A percentile compares a stretch with the other conserved stretches of the same genome.
These are phyloP conservation scores for Capitella teleta DNA, from an alignment of 1,140 invertebrate genomes.

Conservation along the genomic window DNA sequence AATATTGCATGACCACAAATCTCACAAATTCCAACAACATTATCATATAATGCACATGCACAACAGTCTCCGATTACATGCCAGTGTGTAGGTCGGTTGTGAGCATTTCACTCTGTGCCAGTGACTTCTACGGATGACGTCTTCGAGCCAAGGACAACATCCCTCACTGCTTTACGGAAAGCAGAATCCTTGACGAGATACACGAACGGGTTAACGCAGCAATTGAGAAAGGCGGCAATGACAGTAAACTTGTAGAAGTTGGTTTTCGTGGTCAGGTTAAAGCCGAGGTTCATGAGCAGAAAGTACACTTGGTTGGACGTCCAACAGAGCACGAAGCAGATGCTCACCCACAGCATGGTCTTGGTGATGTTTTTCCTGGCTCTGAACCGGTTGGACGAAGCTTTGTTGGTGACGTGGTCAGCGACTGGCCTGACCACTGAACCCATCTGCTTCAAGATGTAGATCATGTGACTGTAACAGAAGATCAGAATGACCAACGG, in stretches of 20 bases:
- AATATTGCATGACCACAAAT: no score
- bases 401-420: no score
- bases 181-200: constrained; percentile 4
- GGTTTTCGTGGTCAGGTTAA: neutral
- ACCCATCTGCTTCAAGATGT: neutral
- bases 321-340: constrained; percentile 9
- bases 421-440: no score
- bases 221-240: constrained; percentile 10
- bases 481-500: constrained; percentile 4
- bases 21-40: no score
- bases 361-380: constrained; percentile 6
- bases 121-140: no score
- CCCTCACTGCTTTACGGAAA: no score
- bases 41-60: no score
- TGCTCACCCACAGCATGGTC: neutral
- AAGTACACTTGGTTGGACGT: constrained; percentile 7
- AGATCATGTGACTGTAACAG: constrained; percentile 3
- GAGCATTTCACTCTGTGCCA: no score
- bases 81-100: no score
- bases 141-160: no score
- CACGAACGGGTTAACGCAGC: constrained; percentile 12
- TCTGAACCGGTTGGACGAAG: neutral
- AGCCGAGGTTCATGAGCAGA: constrained; percentile 6
- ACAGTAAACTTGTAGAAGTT: constrained; percentile 9
- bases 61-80: no score